A percentile compares a stretch with the other conserved stretches of the same genome.
phyloP scores from a whole-genome alignment of 2,113 vertebrate species.

The Pao palembangensis region DNA sequence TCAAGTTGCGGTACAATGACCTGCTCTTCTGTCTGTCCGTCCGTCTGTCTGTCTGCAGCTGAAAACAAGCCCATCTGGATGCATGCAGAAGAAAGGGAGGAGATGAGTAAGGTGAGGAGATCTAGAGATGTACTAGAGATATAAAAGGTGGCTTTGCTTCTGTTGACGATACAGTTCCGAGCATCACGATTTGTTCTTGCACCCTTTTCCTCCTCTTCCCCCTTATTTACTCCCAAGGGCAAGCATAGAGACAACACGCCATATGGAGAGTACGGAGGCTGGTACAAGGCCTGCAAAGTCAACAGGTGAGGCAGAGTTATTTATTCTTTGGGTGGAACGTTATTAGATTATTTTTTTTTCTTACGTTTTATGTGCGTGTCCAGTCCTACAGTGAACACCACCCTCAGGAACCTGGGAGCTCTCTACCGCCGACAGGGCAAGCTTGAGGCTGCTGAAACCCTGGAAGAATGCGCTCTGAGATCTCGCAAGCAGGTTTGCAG shows the following conservation, averaged over 20 bases:
- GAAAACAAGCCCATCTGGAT: conserved; percentile 98
- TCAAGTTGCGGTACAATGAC: conserved; percentile 17
- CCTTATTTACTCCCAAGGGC: conserved; percentile 75
- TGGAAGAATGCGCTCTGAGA: conserved; percentile 87
- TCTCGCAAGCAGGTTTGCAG: conserved; percentile 85
- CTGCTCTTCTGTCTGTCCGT: conserved; percentile 24
- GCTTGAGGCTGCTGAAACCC: conserved; percentile 88
- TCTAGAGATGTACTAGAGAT: background rate
- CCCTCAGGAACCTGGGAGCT: conserved; percentile 87
- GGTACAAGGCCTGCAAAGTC: conserved; percentile 99
- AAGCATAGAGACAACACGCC: conserved; percentile 86
- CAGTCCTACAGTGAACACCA: conserved; percentile 82
- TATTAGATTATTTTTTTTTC: background rate
- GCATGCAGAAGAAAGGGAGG: conserved; percentile 94
- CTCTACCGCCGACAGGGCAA: conserved; percentile 91
- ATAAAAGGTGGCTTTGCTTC: background rate
- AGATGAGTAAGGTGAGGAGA: conserved; percentile 90
- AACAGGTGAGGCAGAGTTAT: conserved; percentile 82
- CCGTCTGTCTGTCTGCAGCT: conserved; percentile 72
- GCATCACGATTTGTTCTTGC: conserved; percentile 9
- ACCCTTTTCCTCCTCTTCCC: conserved; percentile 20
- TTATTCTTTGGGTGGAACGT: background rate
- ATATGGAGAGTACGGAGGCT: conserved; percentile 93
- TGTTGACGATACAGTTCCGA: conserved; percentile 24
- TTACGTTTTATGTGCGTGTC: background rate